These are phyloP conservation scores for Ptychodera flava DNA, from an alignment of 35 echinoderm and acorn worm species.

Conservation along the genomic window DNA sequence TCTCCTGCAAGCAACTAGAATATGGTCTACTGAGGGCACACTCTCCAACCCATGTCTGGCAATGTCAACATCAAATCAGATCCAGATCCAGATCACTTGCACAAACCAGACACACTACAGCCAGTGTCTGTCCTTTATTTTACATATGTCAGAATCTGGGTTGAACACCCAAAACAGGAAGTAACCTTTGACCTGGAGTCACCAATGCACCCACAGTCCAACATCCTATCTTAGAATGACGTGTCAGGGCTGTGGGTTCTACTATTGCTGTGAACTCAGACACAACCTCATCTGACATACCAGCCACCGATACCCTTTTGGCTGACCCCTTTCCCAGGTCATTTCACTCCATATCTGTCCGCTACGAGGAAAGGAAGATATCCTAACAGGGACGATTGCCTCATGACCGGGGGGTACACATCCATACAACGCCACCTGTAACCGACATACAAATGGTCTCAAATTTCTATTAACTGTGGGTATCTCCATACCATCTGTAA, in stretches of 20 bases:
- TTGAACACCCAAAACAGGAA: neutral
- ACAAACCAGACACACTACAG: neutral
- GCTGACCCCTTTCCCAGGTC: neutral
- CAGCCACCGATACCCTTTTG: neutral
- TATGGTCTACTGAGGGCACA: neutral
- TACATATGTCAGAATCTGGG: neutral
- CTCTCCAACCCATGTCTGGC: neutral
- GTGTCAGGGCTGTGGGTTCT: neutral
- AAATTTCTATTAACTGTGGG: neutral
- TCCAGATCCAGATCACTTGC: neutral
- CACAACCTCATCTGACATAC: neutral
- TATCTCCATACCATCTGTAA: neutral
- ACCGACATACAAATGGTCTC: neutral
- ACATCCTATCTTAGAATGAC: too few relatives aligned
- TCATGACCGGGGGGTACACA: neutral
- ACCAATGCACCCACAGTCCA: neutral
- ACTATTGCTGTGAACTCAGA: neutral
- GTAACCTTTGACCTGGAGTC: neutral
- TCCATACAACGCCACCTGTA: neutral
- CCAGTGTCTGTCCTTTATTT: neutral
- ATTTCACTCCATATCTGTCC: neutral
- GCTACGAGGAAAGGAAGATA: neutral
- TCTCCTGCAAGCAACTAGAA: neutral
- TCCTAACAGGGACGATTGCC: neutral
- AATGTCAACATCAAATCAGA: neutral